phyloP scores from a whole-genome alignment of 2,888 invertebrate genomes.

The Xanthorhoe spadicearia region DNA sequence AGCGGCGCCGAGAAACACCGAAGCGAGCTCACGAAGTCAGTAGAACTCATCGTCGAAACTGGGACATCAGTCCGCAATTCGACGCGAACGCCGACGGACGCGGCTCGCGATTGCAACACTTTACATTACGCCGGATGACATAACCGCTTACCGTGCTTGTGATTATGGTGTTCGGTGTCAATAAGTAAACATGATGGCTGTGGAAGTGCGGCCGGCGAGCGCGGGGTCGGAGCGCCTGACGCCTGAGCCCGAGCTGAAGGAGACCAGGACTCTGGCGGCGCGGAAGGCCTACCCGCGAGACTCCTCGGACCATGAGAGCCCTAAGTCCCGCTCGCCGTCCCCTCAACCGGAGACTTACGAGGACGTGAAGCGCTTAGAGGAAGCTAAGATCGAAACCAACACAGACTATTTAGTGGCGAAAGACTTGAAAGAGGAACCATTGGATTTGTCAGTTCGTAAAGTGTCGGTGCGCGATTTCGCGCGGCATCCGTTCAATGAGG shows the following conservation, averaged over 20 bases:
- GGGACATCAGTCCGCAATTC: constrained; percentile 87
- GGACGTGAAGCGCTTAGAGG: constrained; percentile 22
- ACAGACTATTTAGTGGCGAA: constrained; percentile 34
- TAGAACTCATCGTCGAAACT: constrained; percentile 85
- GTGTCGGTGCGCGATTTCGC: constrained; percentile 82
- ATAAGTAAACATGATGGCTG: constrained; percentile 80
- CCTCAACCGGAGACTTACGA: constrained; percentile 32
- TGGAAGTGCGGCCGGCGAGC: constrained; percentile 79
- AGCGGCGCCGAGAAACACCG: constrained; percentile 79
- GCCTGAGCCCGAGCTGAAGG: constrained; percentile 68
- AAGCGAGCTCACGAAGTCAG: constrained; percentile 83
- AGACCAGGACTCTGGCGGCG: constrained; percentile 80
- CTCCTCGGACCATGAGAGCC: constrained; percentile 48
- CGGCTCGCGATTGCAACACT: constrained; percentile 62
- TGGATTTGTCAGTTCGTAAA: constrained; percentile 90
- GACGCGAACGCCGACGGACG: constrained; percentile 81
- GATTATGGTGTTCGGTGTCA: constrained; percentile 78
- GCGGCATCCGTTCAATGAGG: constrained; percentile 79
- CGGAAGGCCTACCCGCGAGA: constrained; percentile 80
- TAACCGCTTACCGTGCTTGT: constrained; percentile 75
- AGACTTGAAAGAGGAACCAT: constrained; percentile 86
- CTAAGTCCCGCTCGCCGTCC: constrained; percentile 16
- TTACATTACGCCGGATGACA: constrained; percentile 78
- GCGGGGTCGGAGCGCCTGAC: constrained; percentile 68
- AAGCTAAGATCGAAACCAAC: constrained; percentile 1